Conservation (phyloP, 2,888 invertebrate genomes). For the Digitonthophagus gazella region DNA sequence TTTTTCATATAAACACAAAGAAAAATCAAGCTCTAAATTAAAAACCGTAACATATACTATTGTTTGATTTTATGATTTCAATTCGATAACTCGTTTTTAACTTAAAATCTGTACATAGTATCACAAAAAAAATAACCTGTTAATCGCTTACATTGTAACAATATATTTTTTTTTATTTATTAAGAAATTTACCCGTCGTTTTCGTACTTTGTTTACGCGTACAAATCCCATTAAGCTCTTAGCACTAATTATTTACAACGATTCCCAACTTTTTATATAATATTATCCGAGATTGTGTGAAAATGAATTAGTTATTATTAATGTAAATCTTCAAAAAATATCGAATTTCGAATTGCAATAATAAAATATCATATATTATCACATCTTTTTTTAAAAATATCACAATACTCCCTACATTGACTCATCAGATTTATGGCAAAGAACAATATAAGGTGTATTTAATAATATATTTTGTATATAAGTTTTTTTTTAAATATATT, state of each 20-base stretch:
- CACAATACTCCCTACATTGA: conserved; percentile 17
- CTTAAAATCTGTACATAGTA: conserved; percentile 28
- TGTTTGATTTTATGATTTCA: conserved; percentile 9
- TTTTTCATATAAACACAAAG: conserved; percentile 1
- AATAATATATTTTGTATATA: neutral
- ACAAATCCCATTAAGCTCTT: conserved; percentile 5
- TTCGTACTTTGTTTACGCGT: conserved; percentile 19
- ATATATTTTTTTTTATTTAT: neutral
- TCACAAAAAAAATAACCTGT: conserved; percentile 23
- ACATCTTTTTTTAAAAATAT: conserved; percentile 9
- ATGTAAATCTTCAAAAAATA: conserved; percentile 15
- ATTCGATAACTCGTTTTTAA: conserved; percentile 19
- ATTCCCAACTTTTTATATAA: neutral
- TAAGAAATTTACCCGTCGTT: conserved; percentile 22
- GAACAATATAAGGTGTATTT: conserved; percentile 5
- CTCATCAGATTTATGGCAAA: conserved; percentile 1
- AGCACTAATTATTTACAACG: conserved; percentile 22
- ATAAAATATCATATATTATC: conserved; percentile 14
- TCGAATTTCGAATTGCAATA: conserved; percentile 6
- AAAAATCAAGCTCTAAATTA: neutral
- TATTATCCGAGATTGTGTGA: neutral
- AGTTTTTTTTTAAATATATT: conserved; percentile 3
- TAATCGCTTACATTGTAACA: conserved; percentile 2
- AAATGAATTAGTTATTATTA: conserved; percentile 5
- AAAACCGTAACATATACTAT: neutral